phyloP scores from a whole-genome alignment of 2,797 vertebrate genomes.

The Nyctibius grandis region DNA sequence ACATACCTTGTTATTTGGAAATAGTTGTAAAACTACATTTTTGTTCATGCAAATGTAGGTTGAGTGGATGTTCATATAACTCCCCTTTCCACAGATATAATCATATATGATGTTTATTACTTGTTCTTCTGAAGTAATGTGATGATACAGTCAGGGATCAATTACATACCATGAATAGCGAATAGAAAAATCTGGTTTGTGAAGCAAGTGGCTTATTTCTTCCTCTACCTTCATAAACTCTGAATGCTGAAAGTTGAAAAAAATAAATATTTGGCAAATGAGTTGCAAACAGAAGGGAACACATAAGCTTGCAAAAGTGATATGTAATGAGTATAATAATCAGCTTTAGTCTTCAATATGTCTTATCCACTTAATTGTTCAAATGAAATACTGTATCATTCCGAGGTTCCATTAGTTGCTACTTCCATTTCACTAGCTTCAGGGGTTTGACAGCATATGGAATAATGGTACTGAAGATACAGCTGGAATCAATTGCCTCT shows the following conservation, averaged over 20 bases:
- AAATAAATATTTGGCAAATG: neutral
- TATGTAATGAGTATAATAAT: neutral
- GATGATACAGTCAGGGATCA: neutral
- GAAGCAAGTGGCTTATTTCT: neutral
- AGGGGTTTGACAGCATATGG: neutral
- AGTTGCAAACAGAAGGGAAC: neutral
- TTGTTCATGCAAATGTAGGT: neutral
- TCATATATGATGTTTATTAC: neutral
- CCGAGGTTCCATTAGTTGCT: neutral
- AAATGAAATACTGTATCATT: neutral
- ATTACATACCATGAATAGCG: neutral
- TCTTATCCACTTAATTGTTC: neutral
- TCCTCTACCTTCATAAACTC: neutral
- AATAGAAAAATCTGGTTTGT: neutral
- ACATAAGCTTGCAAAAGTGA: neutral
- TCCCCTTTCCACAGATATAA: neutral
- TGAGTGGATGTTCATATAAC: neutral
- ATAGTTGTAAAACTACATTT: neutral
- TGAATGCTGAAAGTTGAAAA: neutral
- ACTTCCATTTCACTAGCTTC: neutral
- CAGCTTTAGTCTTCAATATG: neutral
- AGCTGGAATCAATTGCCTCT: neutral
- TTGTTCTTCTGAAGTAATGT: neutral
- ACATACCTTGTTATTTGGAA: neutral
- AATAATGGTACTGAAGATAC: neutral